These are phyloP conservation scores for Myxocyprinus asiaticus DNA, from an alignment of 2,113 vertebrate species.

Conservation along the genomic window DNA sequence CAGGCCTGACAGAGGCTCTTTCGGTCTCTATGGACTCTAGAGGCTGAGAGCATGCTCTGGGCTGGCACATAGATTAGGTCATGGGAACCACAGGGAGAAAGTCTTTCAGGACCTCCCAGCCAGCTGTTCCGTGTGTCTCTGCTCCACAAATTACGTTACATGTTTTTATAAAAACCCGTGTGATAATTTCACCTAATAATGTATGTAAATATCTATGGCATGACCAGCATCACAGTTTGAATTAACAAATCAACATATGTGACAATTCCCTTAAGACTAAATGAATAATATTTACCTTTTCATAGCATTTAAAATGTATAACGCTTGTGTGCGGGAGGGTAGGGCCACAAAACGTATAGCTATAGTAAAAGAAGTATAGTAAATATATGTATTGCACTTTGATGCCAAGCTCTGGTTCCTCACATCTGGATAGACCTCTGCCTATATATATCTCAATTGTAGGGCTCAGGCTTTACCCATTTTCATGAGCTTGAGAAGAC, in stretches of 20 bases:
- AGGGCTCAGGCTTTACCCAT: background rate
- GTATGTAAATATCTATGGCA: background rate
- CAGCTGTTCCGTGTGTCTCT: background rate
- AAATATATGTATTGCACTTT: background rate
- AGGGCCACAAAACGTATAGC: background rate
- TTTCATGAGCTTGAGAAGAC: background rate
- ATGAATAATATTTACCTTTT: background rate
- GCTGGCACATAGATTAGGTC: slow-evolving; percentile 37
- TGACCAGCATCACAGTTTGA: background rate
- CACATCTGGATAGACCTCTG: background rate
- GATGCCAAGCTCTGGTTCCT: background rate
- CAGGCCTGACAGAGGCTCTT: background rate
- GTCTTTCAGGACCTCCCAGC: background rate
- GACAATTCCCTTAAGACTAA: too few relatives aligned
- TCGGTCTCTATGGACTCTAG: background rate
- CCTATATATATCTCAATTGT: too few relatives aligned
- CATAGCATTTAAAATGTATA: background rate
- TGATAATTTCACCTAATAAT: background rate
- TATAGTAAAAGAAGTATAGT: background rate
- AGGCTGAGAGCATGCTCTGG: background rate
- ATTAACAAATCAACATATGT: too few relatives aligned
- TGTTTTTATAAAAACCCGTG: background rate
- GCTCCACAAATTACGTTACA: slow-evolving; percentile 3
- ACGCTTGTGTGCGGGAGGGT: background rate
- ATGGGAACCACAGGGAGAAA: slow-evolving; percentile 39